Conservation (phyloP, 2,113 vertebrate genomes). For the Polypterus senegalus region DNA sequence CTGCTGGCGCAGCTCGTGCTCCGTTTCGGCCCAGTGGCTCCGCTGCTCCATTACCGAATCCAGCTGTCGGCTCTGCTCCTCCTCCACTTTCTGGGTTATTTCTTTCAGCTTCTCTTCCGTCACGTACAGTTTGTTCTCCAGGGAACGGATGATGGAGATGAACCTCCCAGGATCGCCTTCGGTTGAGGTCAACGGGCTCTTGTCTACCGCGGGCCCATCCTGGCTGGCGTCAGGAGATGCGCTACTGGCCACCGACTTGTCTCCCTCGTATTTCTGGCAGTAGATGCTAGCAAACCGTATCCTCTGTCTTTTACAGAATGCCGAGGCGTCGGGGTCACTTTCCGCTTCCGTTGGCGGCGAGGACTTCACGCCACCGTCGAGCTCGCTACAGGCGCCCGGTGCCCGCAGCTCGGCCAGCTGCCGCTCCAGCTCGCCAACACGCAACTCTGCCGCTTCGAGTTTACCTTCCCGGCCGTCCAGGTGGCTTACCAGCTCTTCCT, state of each 20-base stretch:
- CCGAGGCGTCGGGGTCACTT: constrained; percentile 42
- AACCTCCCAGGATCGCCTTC: constrained; percentile 69
- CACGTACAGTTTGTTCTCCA: constrained; percentile 76
- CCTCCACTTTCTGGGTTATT: constrained; percentile 66
- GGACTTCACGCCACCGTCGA: not conserved
- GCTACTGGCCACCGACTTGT: constrained; percentile 50
- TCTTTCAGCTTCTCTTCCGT: constrained; percentile 83
- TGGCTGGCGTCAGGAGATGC: constrained; percentile 53
- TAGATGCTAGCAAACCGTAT: constrained; percentile 87
- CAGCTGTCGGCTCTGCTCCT: constrained; percentile 50
- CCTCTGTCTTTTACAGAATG: constrained; percentile 66
- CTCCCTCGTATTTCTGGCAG: constrained; percentile 72
- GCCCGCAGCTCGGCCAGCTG: constrained; percentile 13
- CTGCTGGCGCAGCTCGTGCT: constrained; percentile 52
- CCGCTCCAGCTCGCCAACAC: constrained; percentile 35
- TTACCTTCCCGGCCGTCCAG: constrained; percentile 47
- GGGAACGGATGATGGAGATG: constrained; percentile 73
- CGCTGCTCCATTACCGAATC: constrained; percentile 43
- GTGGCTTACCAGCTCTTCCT: constrained; percentile 64
- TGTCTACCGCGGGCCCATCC: constrained; percentile 50
- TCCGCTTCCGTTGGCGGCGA: constrained; percentile 19
- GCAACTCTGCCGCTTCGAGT: constrained; percentile 47
- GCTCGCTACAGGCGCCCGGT: constrained; percentile 13
- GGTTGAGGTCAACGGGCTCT: constrained; percentile 34
- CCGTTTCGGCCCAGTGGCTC: constrained; percentile 49